These are phyloP conservation scores for Phthorimaea operculella DNA, from an alignment of 1,140 invertebrate genomes.

Conservation along the genomic window DNA sequence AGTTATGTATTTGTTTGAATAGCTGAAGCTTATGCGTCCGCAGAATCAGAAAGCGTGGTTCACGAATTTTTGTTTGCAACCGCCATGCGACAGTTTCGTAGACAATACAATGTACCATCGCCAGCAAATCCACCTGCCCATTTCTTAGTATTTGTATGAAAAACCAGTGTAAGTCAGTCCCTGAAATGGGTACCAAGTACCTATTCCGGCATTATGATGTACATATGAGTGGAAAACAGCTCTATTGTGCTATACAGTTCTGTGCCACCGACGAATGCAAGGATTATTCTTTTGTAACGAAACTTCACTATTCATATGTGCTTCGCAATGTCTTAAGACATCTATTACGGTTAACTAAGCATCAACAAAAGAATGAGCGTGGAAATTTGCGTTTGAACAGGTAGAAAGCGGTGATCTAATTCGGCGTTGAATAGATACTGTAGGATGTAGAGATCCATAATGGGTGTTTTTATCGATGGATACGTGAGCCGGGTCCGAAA, in stretches of 20 bases:
- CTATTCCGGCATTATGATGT: background rate
- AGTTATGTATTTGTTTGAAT: too few species aligned
- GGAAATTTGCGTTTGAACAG: background rate
- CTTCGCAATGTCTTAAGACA: background rate
- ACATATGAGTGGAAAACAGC: constrained; percentile 6
- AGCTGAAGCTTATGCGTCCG: too few species aligned
- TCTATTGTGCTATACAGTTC: constrained; percentile 17
- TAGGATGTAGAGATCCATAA: constrained; percentile 14
- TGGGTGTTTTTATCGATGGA: constrained; percentile 27
- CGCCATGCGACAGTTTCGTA: background rate
- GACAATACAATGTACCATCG: too few species aligned
- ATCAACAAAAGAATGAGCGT: constrained; percentile 4
- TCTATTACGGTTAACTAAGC: background rate
- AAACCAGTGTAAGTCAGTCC: too few species aligned
- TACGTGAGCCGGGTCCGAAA: constrained; percentile 28
- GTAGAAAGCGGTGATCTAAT: background rate
- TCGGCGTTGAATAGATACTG: background rate
- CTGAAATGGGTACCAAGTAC: too few species aligned
- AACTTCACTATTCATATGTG: constrained; percentile 18
- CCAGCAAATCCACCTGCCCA: too few species aligned
- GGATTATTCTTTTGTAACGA: constrained; percentile 26
- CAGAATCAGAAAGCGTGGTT: constrained; percentile 3
- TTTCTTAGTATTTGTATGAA: too few species aligned
- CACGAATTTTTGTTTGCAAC: constrained; percentile 1
- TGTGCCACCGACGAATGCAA: constrained; percentile 10